Evolutionary conservation across 2,888 invertebrate genomes (phyloP), one percentile per base, ranked within the genome.

Genomic region (Tetramorium bicarinatum): DNA sequence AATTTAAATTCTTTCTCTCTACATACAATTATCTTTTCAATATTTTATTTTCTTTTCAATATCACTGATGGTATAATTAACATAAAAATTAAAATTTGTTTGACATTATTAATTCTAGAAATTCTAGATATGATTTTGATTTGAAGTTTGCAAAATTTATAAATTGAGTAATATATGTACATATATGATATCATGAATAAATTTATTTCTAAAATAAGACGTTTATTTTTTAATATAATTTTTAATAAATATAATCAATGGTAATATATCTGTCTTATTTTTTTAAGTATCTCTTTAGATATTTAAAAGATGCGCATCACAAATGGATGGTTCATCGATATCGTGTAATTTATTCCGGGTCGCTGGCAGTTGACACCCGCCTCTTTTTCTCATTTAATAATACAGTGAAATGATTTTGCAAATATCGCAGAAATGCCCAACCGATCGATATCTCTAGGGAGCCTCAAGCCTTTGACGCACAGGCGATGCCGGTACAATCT

Each of bases 401-500:
- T 79, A 52, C 84, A 25, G 56, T 69, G 67, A 76, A 74, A 87
- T 85, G 85, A 85, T 85, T 83, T 74, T 81, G 77, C 80, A 61
- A 76, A 62, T 76, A 71, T 25, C n/a, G 38, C 74, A 81, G 74
- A 85, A 81, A 66, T 62, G 61, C 34, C 66, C 29, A 52, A 54
- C 34, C 69, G 79, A 85, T 34, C 52, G 81, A 79, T 81, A 76
- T n/a, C 29, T 21, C 64, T 34, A 54, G 29, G 38, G 38, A 54
- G 11, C 34, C 56, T 59, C 66, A 74, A 82, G 71, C 74, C 59
- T 56, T 69, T 44, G 74, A 67, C 54, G 74, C 62, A 56, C 56
- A 56, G 67, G 34, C 76, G 61, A 15, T 21, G 29, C 21, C 56
- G 64, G 18, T 62, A 69, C 84, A 74, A 82, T 79, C 62, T 69